These are phyloP conservation scores for Ciconia nigra DNA, from an alignment of 2,797 vertebrate genomes.

Conservation along the genomic window DNA sequence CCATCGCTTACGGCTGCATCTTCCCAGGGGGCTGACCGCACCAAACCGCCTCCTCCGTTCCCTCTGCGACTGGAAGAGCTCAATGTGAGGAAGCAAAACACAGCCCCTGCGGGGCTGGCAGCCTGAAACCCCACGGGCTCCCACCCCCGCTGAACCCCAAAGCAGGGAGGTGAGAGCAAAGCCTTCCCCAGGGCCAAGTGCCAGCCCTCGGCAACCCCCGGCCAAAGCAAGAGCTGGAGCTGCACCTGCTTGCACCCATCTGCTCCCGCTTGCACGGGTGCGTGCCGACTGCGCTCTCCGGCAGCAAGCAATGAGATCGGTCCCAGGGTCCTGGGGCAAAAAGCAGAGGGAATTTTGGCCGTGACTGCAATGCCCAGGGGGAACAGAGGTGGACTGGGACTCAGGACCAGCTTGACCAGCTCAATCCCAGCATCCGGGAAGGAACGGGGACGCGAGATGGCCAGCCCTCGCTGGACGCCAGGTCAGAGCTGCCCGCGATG, in stretches of 20 bases:
- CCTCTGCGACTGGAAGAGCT: not conserved
- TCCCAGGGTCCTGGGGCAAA: not conserved
- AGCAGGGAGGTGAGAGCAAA: not conserved
- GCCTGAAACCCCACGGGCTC: not conserved
- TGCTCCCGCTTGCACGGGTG: not conserved
- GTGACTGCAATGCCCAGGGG: not conserved
- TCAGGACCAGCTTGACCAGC: not conserved
- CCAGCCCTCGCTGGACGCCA: not conserved
- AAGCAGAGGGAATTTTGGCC: not conserved
- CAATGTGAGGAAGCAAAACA: no score
- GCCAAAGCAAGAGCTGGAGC: not conserved
- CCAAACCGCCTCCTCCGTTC: not conserved
- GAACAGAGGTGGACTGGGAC: not conserved
- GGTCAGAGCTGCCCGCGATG: not conserved
- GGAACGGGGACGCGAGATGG: not conserved
- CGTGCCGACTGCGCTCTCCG: accelerated
- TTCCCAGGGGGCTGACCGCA: not conserved
- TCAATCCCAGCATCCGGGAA: not conserved
- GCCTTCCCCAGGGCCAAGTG: not conserved
- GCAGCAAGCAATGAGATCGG: accelerated
- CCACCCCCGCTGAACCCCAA: not conserved
- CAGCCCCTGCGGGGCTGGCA: not conserved
- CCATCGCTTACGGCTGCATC: not conserved
- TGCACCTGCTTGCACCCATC: no score
- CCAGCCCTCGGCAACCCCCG: accelerated